Evolutionary conservation across 2,888 invertebrate genomes (phyloP), one percentile per base, ranked within the genome.

Genomic region (Onchidella celtica): DNA sequence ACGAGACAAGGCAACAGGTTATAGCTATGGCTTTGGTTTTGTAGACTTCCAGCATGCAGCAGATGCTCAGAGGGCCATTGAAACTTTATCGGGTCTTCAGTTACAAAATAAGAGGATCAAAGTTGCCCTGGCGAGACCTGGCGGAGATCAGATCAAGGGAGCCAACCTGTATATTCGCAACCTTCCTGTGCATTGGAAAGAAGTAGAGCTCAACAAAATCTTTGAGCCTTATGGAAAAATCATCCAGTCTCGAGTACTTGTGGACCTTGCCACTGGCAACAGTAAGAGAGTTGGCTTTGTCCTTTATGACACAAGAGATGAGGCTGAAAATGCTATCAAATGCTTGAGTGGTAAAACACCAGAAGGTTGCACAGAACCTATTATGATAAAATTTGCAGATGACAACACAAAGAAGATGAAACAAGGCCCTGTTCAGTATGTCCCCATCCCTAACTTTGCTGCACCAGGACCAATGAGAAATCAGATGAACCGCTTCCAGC

Each of bases 21-120:
- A 98, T 94, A 98, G 98, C 94, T 98, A 97, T 94, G 98, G 98
- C 63, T 98, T 98, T 94, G 98, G 98, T 61, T 98, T 98, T 94
- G 97, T 98, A 68, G 98, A 98, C 94, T 98, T 96, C 93, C 95
- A 96, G 77, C 95, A 96, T 82, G 96, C 96, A 85, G 96, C 96
- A 91, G 97, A 98, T 94, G 98, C 98, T 57, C 94, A 95, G 79
- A 95, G 96, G 88, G 98, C 98, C 70, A 97, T 98, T 86, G 95
- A 96, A 89, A 96, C 96, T 65, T 95, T 98, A 90, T 98, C 98
- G 93, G 98, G 98, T 47, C 95, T 96, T 87, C 96, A 96, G 93
- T 95, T 97, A 88, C 96, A 97, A 93, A 97, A 97, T 94, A 98
- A 98, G 94, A 95, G 96, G 90, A 95, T 98, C 93, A 98, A 98